Evolutionary conservation across 2,888 invertebrate species (phyloP).

Genomic region (Pachliopta kotzebuea): DNA sequence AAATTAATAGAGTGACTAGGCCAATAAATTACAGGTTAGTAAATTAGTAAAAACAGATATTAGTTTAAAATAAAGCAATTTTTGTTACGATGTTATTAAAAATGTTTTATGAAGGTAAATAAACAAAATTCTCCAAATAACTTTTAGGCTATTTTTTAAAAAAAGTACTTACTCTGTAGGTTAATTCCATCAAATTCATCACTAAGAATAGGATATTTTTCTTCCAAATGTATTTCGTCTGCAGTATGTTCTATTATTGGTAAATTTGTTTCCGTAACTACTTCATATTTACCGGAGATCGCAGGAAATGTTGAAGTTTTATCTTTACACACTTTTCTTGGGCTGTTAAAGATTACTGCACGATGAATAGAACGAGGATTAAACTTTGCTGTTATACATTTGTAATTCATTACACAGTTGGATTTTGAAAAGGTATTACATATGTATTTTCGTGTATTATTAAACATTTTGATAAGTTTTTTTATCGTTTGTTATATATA

Average conservation of each 20-base stretch:
- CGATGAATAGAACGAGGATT: slow-evolving; percentile 11
- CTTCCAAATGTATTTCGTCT: slow-evolving; percentile 78
- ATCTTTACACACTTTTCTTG: slow-evolving; percentile 47
- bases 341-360: slow-evolving; percentile 8
- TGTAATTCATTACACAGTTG: slow-evolving; percentile 7
- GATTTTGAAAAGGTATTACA: slow-evolving; percentile 7
- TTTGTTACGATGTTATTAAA: too few relatives aligned
- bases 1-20: too few relatives aligned
- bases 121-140: too few relatives aligned
- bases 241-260: slow-evolving; percentile 86
- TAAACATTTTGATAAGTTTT: slow-evolving; percentile 14
- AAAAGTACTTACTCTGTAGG: slow-evolving; percentile 78
- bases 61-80: too few relatives aligned
- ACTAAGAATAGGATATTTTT: slow-evolving; percentile 56
- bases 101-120: too few relatives aligned
- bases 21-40: too few relatives aligned
- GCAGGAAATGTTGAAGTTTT: slow-evolving; percentile 62
- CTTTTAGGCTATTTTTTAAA: background rate
- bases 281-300: slow-evolving; percentile 82
- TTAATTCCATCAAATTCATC: slow-evolving; percentile 83
- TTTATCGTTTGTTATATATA: too few relatives aligned
- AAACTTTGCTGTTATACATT: slow-evolving; percentile 3
- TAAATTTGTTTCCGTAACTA: slow-evolving; percentile 86
- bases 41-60: too few relatives aligned
- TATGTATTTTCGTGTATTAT: slow-evolving; percentile 5